Evolutionary conservation across 2,797 vertebrate species (phyloP).

Genomic region (Tokudaia muenninki): DNA sequence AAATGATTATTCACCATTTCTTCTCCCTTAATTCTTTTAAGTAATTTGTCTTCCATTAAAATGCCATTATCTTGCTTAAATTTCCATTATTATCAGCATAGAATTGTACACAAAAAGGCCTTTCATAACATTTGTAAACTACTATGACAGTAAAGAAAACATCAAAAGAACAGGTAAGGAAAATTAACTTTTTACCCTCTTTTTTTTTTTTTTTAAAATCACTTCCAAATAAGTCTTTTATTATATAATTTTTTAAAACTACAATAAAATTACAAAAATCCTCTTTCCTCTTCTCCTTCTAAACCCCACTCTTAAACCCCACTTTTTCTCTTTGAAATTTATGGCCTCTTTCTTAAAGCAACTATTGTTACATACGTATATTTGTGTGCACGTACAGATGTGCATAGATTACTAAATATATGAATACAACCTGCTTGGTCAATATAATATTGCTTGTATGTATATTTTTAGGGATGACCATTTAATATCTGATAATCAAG

Average conservation of each 20-base stretch:
- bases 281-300: background rate
- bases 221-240: background rate
- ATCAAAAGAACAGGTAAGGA: background rate
- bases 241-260: background rate
- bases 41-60: background rate
- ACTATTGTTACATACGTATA: no score
- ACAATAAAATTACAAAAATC: background rate
- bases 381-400: background rate
- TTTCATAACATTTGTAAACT: background rate
- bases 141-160: background rate
- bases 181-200: background rate
- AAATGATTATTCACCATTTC: background rate
- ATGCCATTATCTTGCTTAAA: background rate
- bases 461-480: background rate
- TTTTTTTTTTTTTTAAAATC: background rate
- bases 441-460: background rate
- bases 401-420: background rate
- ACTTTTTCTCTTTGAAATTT: background rate
- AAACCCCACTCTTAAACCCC: background rate
- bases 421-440: background rate
- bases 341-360: background rate
- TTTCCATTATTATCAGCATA: background rate
- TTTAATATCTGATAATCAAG: background rate
- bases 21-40: background rate
- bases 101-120: background rate